Evolutionary conservation across 2,797 vertebrate genomes (phyloP).

Genomic region (Sparidentex hasta): DNA sequence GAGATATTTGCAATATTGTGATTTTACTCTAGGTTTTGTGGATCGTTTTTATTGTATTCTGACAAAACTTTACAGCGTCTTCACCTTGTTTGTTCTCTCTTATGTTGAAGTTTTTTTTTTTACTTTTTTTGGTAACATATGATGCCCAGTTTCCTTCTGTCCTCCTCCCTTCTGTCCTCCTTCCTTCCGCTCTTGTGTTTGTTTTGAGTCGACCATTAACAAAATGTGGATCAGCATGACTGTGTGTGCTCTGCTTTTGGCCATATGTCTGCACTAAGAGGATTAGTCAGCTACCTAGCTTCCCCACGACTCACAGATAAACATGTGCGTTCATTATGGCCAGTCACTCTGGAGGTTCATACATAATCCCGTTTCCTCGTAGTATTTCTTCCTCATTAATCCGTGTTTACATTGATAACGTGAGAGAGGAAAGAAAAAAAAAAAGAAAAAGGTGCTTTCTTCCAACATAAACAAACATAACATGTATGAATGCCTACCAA

Average conservation of each 20-base stretch:
- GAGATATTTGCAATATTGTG: not conserved
- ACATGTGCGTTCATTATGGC: slow-evolving; percentile 43
- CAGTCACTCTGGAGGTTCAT: slow-evolving; percentile 53
- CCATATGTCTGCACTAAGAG: slow-evolving; percentile 83
- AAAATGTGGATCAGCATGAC: slow-evolving; percentile 65
- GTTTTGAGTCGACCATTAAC: slow-evolving; percentile 63
- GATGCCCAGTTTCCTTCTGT: not conserved
- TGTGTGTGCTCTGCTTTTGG: slow-evolving; percentile 62
- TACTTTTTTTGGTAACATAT: not conserved
- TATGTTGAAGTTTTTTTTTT: not conserved
- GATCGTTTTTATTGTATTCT: slow-evolving; percentile 1
- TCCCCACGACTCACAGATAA: slow-evolving; percentile 55
- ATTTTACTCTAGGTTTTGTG: not conserved
- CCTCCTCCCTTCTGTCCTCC: not conserved
- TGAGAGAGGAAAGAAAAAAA: not conserved
- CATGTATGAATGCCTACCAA: not conserved
- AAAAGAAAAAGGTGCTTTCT: not conserved
- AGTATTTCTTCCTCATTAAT: slow-evolving; percentile 17
- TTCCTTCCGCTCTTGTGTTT: slow-evolving; percentile 33
- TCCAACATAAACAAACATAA: not conserved
- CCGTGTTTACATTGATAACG: slow-evolving; percentile 2
- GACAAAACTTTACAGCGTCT: not conserved
- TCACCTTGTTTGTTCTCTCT: not conserved
- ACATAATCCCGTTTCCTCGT: slow-evolving; percentile 36
- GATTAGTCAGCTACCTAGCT: slow-evolving; percentile 73